Conservation (phyloP, 2,113 vertebrate species). For the Mormyrus lacerda region DNA sequence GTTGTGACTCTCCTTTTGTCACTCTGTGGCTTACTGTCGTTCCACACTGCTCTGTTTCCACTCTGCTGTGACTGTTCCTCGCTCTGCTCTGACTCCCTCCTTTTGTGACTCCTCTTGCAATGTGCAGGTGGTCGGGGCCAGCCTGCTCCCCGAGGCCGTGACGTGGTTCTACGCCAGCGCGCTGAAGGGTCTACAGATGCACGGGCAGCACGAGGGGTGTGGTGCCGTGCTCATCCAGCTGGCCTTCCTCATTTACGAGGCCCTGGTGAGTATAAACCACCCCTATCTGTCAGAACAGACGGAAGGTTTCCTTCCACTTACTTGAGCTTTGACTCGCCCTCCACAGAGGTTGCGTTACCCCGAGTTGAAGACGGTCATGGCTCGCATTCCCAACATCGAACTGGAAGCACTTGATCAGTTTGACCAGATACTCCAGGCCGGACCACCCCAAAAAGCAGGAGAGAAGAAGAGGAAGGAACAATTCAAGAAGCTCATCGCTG, state of each 20-base stretch:
- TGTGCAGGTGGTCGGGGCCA: slow-evolving; percentile 70
- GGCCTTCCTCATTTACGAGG: slow-evolving; percentile 90
- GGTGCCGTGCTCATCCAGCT: slow-evolving; percentile 76
- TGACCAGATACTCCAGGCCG: slow-evolving; percentile 77
- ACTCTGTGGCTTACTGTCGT: no score
- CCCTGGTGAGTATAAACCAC: slow-evolving; percentile 62
- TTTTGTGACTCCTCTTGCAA: background rate
- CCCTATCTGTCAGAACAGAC: background rate
- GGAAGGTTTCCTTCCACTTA: background rate
- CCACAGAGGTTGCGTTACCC: slow-evolving; percentile 76
- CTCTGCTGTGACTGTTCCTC: background rate
- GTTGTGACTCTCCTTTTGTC: background rate
- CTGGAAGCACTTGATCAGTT: slow-evolving; percentile 81
- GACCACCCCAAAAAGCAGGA: slow-evolving; percentile 65
- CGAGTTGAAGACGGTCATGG: slow-evolving; percentile 83
- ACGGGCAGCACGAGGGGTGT: slow-evolving; percentile 90
- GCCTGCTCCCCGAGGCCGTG: slow-evolving; percentile 80
- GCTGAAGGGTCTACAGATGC: slow-evolving; percentile 78
- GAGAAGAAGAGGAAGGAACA: slow-evolving; percentile 91
- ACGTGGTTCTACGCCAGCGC: slow-evolving; percentile 85
- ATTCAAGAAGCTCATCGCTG: slow-evolving; percentile 88
- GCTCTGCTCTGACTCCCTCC: background rate
- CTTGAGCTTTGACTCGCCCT: background rate
- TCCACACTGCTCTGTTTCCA: no score
- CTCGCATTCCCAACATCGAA: slow-evolving; percentile 82